Conservation (phyloP, 2,888 invertebrate species). For the Tetropium fuscum region DNA sequence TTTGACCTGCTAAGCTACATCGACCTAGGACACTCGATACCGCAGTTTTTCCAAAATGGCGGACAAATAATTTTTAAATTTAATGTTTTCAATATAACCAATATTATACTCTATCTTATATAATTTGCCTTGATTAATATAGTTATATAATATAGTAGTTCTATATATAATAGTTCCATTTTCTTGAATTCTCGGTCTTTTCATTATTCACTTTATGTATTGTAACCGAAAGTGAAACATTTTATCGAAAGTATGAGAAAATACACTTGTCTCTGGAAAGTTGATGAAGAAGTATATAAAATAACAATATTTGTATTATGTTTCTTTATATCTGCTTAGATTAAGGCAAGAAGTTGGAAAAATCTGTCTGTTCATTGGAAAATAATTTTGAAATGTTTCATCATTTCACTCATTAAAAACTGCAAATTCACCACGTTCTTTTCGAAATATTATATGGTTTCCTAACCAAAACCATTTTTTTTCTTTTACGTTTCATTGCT, state of each 20-base stretch:
- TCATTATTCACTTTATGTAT: neutral
- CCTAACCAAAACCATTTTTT: neutral
- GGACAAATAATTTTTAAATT: no score
- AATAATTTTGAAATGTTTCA: neutral
- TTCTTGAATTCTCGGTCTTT: no score
- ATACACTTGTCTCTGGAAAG: neutral
- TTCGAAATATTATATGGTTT: neutral
- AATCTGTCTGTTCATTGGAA: neutral
- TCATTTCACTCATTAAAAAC: neutral
- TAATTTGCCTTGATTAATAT: no score
- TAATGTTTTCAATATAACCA: no score
- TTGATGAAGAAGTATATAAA: neutral
- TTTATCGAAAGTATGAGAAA: neutral
- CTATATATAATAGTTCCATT: no score
- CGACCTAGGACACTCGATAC: no score
- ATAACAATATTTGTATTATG: neutral
- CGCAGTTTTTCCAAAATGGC: no score
- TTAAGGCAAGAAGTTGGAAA: neutral
- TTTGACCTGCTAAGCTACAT: no score
- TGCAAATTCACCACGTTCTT: slow-evolving; percentile 2
- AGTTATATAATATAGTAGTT: no score
- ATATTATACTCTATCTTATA: no score
- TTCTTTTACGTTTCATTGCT: neutral
- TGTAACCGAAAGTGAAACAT: slow-evolving; percentile 2
- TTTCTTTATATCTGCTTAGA: neutral